These are phyloP conservation scores for Tubulanus polymorphus DNA, from an alignment of 2,888 invertebrate species.

Conservation along the genomic window DNA sequence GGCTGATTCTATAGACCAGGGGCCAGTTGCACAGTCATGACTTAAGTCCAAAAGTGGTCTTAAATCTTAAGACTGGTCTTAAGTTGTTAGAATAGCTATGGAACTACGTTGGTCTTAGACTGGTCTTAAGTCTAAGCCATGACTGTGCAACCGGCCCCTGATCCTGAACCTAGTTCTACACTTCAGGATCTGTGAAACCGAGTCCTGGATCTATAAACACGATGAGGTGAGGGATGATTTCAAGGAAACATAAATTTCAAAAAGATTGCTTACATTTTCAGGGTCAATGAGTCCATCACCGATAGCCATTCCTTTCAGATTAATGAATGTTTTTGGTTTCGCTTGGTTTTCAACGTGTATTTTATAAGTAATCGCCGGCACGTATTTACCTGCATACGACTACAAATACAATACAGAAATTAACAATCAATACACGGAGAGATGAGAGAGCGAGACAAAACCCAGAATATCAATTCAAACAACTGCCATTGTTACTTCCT, in stretches of 20 bases:
- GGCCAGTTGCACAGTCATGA: too few species aligned
- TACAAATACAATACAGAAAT: constrained; percentile 21
- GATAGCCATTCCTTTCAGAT: constrained; percentile 44
- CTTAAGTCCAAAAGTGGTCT: too few species aligned
- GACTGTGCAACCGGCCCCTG: too few species aligned
- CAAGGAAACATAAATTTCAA: not conserved
- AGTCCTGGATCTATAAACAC: too few species aligned
- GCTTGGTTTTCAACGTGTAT: constrained; percentile 34
- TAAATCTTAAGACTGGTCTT: too few species aligned
- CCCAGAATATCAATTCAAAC: too few species aligned
- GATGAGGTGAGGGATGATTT: not conserved
- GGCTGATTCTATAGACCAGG: too few species aligned
- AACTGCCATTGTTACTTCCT: too few species aligned
- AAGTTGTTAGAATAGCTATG: too few species aligned
- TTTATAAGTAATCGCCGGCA: constrained; percentile 64
- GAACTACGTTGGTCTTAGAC: too few species aligned
- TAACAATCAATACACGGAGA: not conserved
- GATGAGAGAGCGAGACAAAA: not conserved
- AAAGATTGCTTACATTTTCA: constrained; percentile 34
- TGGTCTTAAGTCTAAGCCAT: too few species aligned
- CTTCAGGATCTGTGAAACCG: too few species aligned
- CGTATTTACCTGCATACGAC: constrained; percentile 63
- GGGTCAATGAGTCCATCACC: constrained; percentile 50
- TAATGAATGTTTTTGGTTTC: constrained; percentile 29
- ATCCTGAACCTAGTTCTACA: not conserved